phyloP scores from a whole-genome alignment of 2,888 invertebrate species.

The Ommatoiulus sabulosus region DNA sequence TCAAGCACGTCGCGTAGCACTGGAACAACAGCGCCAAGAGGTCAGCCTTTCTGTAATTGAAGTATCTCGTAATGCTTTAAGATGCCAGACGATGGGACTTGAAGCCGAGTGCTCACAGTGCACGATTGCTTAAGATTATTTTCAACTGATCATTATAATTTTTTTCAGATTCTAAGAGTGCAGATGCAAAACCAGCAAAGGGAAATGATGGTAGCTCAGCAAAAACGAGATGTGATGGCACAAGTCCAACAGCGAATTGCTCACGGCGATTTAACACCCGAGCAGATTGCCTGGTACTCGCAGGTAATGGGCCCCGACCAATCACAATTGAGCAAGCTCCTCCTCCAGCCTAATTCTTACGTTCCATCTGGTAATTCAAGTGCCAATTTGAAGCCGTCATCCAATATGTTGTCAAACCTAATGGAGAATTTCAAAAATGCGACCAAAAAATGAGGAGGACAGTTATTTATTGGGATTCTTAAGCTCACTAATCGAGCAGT shows the following conservation, averaged over 20 bases:
- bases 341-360: neutral
- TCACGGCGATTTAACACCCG: neutral
- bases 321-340: neutral
- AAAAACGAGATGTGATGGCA: neutral
- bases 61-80: too few relatives aligned
- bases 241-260: constrained; percentile 39
- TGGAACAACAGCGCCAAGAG: constrained; percentile 15
- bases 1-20: neutral
- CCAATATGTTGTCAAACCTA: neutral
- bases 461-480: constrained; percentile 39
- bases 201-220: neutral
- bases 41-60: neutral
- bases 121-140: neutral
- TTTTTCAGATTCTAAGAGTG: neutral
- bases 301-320: constrained; percentile 18
- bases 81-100: too few relatives aligned
- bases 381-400: neutral
- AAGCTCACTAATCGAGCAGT: neutral
- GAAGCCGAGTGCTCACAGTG: neutral
- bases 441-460: neutral
- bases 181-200: constrained; percentile 7
- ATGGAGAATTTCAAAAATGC: neutral
- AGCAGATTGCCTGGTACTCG: neutral
- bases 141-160: neutral
- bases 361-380: constrained; percentile 8